A percentile compares a stretch with the other conserved stretches of the same genome.
Conservation (phyloP, 2,888 invertebrate species). For the Caradrina clavipalpis region DNA sequence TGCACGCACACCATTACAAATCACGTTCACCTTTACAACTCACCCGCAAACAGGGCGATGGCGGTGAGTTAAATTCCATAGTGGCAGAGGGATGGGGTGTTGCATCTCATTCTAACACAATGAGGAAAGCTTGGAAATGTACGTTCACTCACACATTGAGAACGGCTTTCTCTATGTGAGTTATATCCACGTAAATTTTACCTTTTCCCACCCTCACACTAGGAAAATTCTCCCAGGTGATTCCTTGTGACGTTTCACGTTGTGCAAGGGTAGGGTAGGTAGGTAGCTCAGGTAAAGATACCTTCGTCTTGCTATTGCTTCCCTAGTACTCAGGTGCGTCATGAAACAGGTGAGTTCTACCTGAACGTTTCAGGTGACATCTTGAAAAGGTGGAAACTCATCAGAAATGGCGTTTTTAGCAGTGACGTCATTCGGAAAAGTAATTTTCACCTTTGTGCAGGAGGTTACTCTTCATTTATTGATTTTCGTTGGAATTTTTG, state of each 20-base stretch:
- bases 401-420: not conserved
- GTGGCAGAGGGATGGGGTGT: slow-evolving; percentile 21
- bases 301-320: slow-evolving; percentile 68
- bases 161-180: slow-evolving; percentile 18
- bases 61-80: slow-evolving; percentile 14
- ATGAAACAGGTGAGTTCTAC: slow-evolving; percentile 40
- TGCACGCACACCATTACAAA: slow-evolving; percentile 68
- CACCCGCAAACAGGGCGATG: slow-evolving; percentile 22
- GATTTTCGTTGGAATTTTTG: not conserved
- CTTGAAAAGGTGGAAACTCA: slow-evolving; percentile 39
- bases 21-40: slow-evolving; percentile 52
- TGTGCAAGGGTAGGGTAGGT: slow-evolving; percentile 40
- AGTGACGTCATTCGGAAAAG: slow-evolving; percentile 9
- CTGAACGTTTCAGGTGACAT: slow-evolving; percentile 36
- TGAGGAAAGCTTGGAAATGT: slow-evolving; percentile 4
- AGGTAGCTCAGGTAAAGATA: slow-evolving; percentile 70
- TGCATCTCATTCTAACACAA: slow-evolving; percentile 36
- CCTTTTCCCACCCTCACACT: slow-evolving; percentile 13
- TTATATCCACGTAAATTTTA: slow-evolving; percentile 6
- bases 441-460: slow-evolving; percentile 3
- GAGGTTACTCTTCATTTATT: not conserved
- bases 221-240: slow-evolving; percentile 30
- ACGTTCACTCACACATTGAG: slow-evolving; percentile 23
- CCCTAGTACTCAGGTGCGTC: slow-evolving; percentile 82
- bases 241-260: slow-evolving; percentile 22